Evolutionary conservation across 1,140 invertebrate genomes (phyloP), one percentile per base, ranked within the genome.

Genomic region (Helicoverpa armigera): DNA sequence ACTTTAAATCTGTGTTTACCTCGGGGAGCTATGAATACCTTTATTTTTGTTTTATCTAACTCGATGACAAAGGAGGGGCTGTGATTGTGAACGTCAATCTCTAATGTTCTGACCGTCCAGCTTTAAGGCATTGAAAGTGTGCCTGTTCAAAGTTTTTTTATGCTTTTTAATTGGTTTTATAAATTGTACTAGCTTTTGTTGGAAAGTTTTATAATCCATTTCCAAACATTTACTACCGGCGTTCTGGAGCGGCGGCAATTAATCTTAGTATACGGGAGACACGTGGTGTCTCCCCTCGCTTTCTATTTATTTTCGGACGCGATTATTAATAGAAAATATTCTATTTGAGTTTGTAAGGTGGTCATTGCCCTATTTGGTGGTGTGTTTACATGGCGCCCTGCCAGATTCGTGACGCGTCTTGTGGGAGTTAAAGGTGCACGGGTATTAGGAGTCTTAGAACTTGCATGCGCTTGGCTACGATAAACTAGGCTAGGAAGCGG

Each of bases 321-420:
- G 58, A 81, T 84, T 92, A 93, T 90, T 89, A 89, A 89, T 92
- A 92, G 90, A 89, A 79, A 85, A 83, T 90, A 88, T 88, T 89
- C 90, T 94, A 92, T 93, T 92, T 92, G 84, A 78, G 89, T 90
- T 89, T 81, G 65, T 79, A 82, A 83, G 77, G 82, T 93, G 91
- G 91, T 93, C 91, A 88, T 91, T 93, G 92, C 91, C 90, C 92
- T 93, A 91, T 91, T 91, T 92, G 92, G 91, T 88, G 80, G 85
- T 87, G 85, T 94, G 92, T 93, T 90, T 91, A 93, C 91, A 86
- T 93, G 89, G 88, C 88, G 83, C 67, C 70, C 13, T 78, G 89
- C 89, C 89, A 90, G 85, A 65, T 72, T 83, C 78, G 61, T 82
- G 79, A 79, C 73, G 80, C 77, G 79, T 79, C 43, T 61, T 80